Percentiles rank a stretch among this genome's conserved stretches.
phyloP scores from a whole-genome alignment of 2,797 vertebrate species.

The Eulemur albifrons region DNA sequence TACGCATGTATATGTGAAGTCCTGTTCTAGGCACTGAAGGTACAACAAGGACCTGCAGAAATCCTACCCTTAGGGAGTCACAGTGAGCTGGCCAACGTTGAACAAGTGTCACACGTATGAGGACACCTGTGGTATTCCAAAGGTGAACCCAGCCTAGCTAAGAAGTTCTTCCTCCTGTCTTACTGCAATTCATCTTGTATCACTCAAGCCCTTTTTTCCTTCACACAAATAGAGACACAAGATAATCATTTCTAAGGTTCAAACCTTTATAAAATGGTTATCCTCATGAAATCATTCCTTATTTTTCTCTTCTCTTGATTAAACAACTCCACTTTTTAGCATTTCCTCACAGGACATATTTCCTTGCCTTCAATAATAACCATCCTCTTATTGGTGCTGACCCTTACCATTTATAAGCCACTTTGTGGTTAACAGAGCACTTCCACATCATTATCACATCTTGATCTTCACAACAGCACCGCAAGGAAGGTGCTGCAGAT shows the following conservation, averaged over 20 bases:
- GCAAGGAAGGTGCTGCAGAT: neutral
- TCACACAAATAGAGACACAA: neutral
- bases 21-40: neutral
- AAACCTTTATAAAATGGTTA: slow-evolving; percentile 10
- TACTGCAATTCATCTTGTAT: neutral
- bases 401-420: neutral
- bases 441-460: neutral
- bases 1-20: neutral
- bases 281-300: neutral
- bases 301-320: slow-evolving; percentile 45
- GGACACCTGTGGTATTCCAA: neutral
- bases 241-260: neutral
- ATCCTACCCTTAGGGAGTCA: neutral
- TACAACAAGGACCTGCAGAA: neutral
- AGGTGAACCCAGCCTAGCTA: neutral
- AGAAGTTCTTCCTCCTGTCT: neutral
- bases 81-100: neutral
- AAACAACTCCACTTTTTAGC: slow-evolving; percentile 30
- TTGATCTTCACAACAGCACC: slow-evolving; percentile 14
- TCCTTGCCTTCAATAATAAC: slow-evolving; percentile 41
- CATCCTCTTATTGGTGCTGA: neutral
- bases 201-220: neutral
- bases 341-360: slow-evolving; percentile 44
- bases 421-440: neutral
- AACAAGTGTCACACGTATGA: neutral